Evolutionary conservation across 2,113 vertebrate species (phyloP).

Genomic region (Turnix velox): DNA sequence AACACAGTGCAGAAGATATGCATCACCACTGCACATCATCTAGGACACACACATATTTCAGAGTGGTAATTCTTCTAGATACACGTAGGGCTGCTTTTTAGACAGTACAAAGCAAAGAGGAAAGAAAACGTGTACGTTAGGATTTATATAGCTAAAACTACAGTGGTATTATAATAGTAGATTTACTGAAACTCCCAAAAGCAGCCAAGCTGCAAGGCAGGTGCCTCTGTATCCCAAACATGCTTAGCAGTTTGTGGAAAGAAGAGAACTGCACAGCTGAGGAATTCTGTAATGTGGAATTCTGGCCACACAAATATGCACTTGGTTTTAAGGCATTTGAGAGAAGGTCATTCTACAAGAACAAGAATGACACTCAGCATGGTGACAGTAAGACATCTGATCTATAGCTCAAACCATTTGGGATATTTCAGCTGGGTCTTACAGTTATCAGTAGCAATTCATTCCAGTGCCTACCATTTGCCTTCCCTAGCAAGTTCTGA

Average conservation of each 20-base stretch:
- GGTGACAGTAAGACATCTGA: not conserved
- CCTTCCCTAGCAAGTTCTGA: not conserved
- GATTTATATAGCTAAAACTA: not conserved
- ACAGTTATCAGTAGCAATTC: not conserved
- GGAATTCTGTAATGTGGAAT: not conserved
- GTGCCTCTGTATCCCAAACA: not conserved
- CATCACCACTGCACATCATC: not conserved
- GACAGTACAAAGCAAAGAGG: not conserved
- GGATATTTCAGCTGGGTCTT: not conserved
- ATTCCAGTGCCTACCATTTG: not conserved
- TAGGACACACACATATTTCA: rapidly evolving
- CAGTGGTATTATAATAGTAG: not conserved
- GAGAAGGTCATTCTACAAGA: not conserved
- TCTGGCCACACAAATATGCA: not conserved
- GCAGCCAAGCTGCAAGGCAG: not conserved
- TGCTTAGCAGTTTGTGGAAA: not conserved
- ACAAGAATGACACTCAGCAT: not conserved
- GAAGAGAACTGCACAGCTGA: not conserved
- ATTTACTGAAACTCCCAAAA: not conserved
- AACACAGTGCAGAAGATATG: not conserved
- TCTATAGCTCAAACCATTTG: not conserved
- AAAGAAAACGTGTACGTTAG: not conserved
- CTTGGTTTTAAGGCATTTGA: not conserved
- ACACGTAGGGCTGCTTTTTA: not conserved
- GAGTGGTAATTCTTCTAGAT: not conserved